Percentiles rank a stretch among this genome's conserved stretches.
Evolutionary conservation across 2,888 invertebrate species (phyloP).

Genomic region (Ectobius pallidus): DNA sequence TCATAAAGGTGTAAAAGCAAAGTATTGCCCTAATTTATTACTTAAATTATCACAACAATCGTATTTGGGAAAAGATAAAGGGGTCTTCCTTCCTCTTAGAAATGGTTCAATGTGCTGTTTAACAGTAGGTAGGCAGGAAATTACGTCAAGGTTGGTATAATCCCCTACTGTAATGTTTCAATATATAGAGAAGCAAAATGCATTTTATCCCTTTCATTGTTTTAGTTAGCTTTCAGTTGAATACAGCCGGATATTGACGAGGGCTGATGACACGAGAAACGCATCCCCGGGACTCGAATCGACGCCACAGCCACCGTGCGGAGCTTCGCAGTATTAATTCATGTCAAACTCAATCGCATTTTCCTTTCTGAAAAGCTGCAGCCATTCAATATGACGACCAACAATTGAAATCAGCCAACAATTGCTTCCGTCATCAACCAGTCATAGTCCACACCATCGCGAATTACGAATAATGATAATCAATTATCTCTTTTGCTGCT

Average conservation of each 20-base stretch:
- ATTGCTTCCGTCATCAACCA: slow-evolving; percentile 1
- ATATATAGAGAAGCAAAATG: neutral
- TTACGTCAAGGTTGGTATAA: neutral
- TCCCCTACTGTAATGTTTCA: neutral
- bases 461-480: slow-evolving; percentile 9
- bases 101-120: neutral
- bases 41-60: neutral
- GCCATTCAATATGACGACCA: slow-evolving; percentile 3
- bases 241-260: slow-evolving; percentile 12
- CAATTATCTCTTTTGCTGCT: slow-evolving; percentile 9
- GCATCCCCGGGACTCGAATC: slow-evolving; percentile 10
- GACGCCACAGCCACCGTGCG: no score
- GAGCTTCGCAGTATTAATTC: slow-evolving; percentile 2
- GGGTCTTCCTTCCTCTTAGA: neutral
- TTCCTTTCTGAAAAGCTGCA: neutral
- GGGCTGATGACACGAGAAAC: slow-evolving; percentile 9
- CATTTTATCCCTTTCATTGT: slow-evolving; percentile 20
- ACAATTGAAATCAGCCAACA: slow-evolving; percentile 10
- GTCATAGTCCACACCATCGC: neutral
- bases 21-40: neutral
- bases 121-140: neutral
- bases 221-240: slow-evolving; percentile 7
- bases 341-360: slow-evolving; percentile 14
- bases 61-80: neutral
- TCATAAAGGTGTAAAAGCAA: neutral